Evolutionary conservation across 2,888 invertebrate genomes (phyloP), one percentile per base, ranked within the genome.

Genomic region (Opisthograptis luteolata): DNA sequence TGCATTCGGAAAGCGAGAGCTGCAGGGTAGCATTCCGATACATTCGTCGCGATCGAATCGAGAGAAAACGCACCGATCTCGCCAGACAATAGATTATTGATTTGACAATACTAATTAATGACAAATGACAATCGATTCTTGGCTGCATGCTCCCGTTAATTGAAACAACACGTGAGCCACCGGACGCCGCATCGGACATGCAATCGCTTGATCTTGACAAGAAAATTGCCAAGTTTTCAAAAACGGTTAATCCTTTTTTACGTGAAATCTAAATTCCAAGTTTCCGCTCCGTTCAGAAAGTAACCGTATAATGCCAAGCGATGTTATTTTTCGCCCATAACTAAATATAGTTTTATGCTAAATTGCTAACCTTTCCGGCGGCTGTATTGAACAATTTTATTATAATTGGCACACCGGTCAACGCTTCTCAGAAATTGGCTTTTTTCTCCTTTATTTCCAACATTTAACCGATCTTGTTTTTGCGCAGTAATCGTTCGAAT

Each of bases 391-490:
- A 79, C 80, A 74, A 80, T 86, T 86, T 87, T 85, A 84, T 84
- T 83, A 88, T 88, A 89, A 89, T 87, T 87, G 87, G 85, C 81
- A 68, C 67, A 70, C 79, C 84, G 84, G 85, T 82, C 84, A 83
- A 80, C 79, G 82, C 70, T 88, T 86, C 87, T 84, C 78, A 82
- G 87, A 87, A 88, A 85, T 81, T 75, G 73, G 62, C 73, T 73
- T 79, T 83, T 81, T 84, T 78, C 65, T 55, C 64, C 68, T 82
- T 84, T 84, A 80, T 84, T 82, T 77, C 77, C 74, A 80, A 76
- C 81, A 71, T 82, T 81, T 73, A 79, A 75, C 70, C 80, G 84
- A 83, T 86, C 81, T 84, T 75, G 83, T 86, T 89, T 86, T 84
- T 86, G 81, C 77, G 66, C 63, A 71, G 73, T 70, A 79, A 76